phyloP scores from a whole-genome alignment of 1,140 invertebrate genomes.

The Eueides isabella region DNA sequence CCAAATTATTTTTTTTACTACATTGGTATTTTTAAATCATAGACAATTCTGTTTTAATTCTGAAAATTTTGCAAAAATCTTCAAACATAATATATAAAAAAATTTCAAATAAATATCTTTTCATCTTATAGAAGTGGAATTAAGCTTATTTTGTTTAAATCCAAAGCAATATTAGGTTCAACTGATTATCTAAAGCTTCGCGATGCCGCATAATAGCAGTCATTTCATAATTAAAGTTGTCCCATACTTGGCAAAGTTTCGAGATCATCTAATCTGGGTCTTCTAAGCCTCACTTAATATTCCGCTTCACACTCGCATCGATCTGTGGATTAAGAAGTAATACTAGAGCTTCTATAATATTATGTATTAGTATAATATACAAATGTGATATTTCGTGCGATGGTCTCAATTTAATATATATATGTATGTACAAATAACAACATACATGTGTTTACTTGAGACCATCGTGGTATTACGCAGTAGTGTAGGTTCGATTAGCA shows the following conservation, averaged over 20 bases:
- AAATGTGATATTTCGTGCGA: neutral
- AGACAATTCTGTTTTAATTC: too few species aligned
- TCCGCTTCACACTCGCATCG: conserved; percentile 62
- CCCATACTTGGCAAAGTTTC: conserved; percentile 56
- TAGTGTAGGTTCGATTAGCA: too few species aligned
- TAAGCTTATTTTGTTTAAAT: neutral
- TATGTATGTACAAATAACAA: neutral
- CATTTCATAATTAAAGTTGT: conserved; percentile 61
- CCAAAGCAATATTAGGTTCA: neutral
- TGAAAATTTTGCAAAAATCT: too few species aligned
- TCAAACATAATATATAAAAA: neutral
- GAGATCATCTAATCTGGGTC: conserved; percentile 58
- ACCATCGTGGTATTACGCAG: too few species aligned
- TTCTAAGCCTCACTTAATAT: conserved; percentile 62
- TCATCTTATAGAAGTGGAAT: neutral
- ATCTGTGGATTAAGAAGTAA: conserved; percentile 54
- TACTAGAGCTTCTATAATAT: conserved; percentile 22
- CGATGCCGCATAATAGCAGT: conserved; percentile 43
- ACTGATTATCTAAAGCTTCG: neutral
- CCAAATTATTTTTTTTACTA: too few species aligned
- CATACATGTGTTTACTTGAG: too few species aligned
- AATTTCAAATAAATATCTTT: too few species aligned
- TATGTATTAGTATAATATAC: neutral
- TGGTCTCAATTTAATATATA: too few species aligned
- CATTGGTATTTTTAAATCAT: too few species aligned